These are phyloP conservation scores for Hyles lineata DNA, from an alignment of 2,888 invertebrate genomes.

Conservation along the genomic window DNA sequence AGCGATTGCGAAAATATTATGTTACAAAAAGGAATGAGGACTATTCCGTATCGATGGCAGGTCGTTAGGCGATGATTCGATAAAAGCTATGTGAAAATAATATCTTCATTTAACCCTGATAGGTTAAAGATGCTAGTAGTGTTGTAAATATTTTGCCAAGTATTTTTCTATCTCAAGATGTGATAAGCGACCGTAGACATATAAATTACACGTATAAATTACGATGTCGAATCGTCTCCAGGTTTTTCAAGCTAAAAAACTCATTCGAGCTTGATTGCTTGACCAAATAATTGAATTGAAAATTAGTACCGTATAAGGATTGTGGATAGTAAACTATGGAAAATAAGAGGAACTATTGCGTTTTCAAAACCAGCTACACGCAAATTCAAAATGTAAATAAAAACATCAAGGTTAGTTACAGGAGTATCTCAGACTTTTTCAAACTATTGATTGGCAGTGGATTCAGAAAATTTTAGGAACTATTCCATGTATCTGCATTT, in stretches of 20 bases:
- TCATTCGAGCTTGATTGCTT: too few relatives aligned
- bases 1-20: conserved; percentile 7
- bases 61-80: background rate
- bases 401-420: background rate
- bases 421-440: background rate
- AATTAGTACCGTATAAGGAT: too few relatives aligned
- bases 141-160: too few relatives aligned
- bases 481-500: background rate
- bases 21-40: background rate
- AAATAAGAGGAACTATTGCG: background rate
- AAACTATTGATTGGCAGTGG: conserved; percentile 6
- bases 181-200: too few relatives aligned
- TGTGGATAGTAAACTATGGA: too few relatives aligned
- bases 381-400: background rate
- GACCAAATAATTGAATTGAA: too few relatives aligned
- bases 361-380: background rate
- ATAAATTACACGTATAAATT: too few relatives aligned
- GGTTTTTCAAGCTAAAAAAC: too few relatives aligned
- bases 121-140: background rate
- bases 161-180: too few relatives aligned
- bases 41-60: background rate
- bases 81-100: background rate
- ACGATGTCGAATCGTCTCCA: too few relatives aligned
- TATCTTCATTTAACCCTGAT: background rate
- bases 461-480: background rate